Evolutionary conservation across 1,140 invertebrate genomes (phyloP), one percentile per base, ranked within the genome.

Genomic region (Cydia amplana): DNA sequence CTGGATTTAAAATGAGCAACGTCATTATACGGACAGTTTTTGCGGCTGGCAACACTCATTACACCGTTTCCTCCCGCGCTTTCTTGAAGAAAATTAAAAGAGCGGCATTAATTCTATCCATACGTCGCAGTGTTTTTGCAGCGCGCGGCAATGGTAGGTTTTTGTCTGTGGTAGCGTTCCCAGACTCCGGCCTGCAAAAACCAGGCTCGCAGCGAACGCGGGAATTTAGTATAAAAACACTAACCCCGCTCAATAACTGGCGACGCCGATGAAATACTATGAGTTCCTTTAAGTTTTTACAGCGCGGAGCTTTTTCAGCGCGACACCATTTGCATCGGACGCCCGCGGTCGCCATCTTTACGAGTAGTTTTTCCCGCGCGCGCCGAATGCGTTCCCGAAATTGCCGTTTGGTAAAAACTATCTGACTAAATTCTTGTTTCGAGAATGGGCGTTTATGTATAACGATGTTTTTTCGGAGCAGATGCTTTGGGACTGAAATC

Each of bases 31-130:
- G 83, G 81, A 85, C 77, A 84, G 85, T 92, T 91, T 90, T 91
- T 91, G 87, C 85, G 82, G 79, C 81, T 87, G 87, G 82, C 82
- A 87, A 86, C 87, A 88, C 85, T 87, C 88, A 91, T 90, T 90
- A 89, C 87, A 84, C 80, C 83, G 84, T 88, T 92, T 91, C 89
- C 89, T 91, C 88, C 85, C 85, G 88, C 86, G 88, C 87, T 91
- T 90, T 91, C 90, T 90, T 89, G 82, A 90, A 89, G 87, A 90
- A 92, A 92, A 91, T 92, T 90, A 91, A 76, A 92, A 92, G 88
- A 90, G 85, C 85, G 87, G 86, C 90, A 92, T 91, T 92, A 91
- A 91, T 91, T 87, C 84, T 86, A 87, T 86, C 86, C 83, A 89
- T 90, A 88, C 85, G 89, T 88, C 83, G 86, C 82, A 81, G 73